Base-by-base conservation (phyloP, 2,113 vertebrate genomes). In the Indri indri region DNA sequence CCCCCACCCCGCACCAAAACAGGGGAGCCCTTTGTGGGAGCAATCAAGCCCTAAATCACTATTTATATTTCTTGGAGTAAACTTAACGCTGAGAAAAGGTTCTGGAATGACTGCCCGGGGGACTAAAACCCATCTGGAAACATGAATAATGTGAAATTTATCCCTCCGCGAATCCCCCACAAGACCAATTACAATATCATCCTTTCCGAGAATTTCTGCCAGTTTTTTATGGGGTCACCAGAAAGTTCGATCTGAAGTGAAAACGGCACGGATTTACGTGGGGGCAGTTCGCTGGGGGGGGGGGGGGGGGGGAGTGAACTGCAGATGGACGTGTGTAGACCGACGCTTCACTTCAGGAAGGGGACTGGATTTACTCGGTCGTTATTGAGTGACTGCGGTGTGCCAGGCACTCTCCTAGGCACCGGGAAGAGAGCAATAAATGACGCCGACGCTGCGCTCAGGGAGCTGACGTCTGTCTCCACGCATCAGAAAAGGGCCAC, bases 31-130 rank as follows among this genome's bases (percentile, higher is more conserved):
- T 96, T 96, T 63, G 82, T 89, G 93, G 74, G 90, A 93, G 91
- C 91, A 61, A 85, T 93, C 79, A 77, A 95, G 45, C n/a, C 86
- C 74, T 97, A 96, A 97, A 95, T 95, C 96, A 97, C 91, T 97
- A 95, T 98, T 97, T 97, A 85, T 96, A 91, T 97, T 97, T 97
- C 96, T 97, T 81, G 84, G 95, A 98, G 87, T 96, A 96, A 98
- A 97, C 81, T 93, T 83, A 74, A 87, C 57, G 22, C 95, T 94
- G 97, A 97, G 97, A 96, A 96, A 96, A 91, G 57, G 54, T 90
- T 96, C 95, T 98, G 97, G 96, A 98, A 98, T 97, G 94, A 93
- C 93, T 73, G 90, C 97, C 87, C 96, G 73, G 79, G 95, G 97
- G 95, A 97, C 93, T 2, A 40, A 85, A 77, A 83, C 83, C 93